Evolutionary conservation across 1,140 invertebrate species (phyloP), one percentile per base, ranked within the genome.

Genomic region (Halictus rubicundus): DNA sequence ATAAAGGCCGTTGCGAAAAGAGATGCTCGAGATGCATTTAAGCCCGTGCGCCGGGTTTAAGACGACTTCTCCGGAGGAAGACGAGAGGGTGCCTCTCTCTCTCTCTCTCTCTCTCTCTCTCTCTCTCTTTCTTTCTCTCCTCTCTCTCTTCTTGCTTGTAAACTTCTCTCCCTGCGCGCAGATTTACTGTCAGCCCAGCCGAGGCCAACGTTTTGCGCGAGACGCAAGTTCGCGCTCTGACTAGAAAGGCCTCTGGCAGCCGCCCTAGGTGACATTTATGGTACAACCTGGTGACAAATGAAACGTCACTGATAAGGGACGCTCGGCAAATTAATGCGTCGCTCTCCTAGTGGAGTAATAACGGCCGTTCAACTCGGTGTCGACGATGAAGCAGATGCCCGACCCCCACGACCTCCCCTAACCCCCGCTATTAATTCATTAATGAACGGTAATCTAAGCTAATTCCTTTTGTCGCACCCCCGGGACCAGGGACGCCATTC

Each of bases 281-380:
- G 89, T 87, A 88, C 89, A 86, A 80, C 79, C 81, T 82, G 83
- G 79, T 91, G 90, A 91, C 90, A 91, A 91, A 91, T 91, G 90
- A 91, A 90, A 91, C 79, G 88, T 89, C 89, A 89, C 88, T 89
- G 88, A 90, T 90, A 89, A 90, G 85, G 84, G 87, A 89, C 87
- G 85, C 82, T 85, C 71, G 83, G 79, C 78, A 88, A 89, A 88
- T 90, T 90, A 89, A 89, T 88, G 84, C 80, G 77, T 76, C 74
- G 78, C 74, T 75, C 81, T 81, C 70, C 42, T 76, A 74, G 46
- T 71, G 49, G 76, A 84, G 82, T 87, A 87, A 87, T 87, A 87
- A 84, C 85, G 60, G 25, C n/a, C 54, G 32, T 37, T 84, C 61
- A 80, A 80, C 69, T 68, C 66, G 52, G 46, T 42, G 61, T 21